These are phyloP conservation scores for Saimiri boliviensis DNA, from an alignment of 2,113 vertebrate genomes.

Conservation along the genomic window DNA sequence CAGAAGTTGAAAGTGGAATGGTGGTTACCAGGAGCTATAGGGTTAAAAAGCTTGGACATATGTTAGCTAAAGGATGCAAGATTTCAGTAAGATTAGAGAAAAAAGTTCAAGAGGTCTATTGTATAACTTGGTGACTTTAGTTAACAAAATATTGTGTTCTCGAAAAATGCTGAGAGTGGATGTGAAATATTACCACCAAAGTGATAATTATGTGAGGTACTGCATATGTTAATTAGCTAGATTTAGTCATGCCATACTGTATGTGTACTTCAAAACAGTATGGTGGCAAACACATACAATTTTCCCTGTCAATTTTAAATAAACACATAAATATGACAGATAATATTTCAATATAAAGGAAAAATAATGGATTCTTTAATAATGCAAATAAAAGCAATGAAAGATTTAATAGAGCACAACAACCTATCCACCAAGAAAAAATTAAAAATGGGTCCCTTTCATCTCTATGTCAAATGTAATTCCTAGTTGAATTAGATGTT, in stretches of 20 bases:
- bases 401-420: neutral
- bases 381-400: neutral
- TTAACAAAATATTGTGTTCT: neutral
- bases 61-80: neutral
- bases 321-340: neutral
- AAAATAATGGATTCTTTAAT: constrained; percentile 10
- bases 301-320: neutral
- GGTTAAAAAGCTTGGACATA: neutral
- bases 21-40: neutral
- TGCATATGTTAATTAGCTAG: neutral
- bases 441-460: neutral
- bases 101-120: neutral
- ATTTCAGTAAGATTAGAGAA: neutral
- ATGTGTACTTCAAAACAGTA: neutral
- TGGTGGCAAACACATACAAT: neutral
- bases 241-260: neutral
- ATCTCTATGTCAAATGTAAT: neutral
- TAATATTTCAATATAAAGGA: neutral
- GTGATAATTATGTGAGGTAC: neutral
- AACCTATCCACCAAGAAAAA: neutral
- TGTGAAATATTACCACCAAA: neutral
- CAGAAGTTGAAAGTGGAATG: neutral
- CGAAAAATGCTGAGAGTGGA: neutral
- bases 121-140: neutral
- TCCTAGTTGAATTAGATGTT: neutral